A percentile compares a stretch with the other conserved stretches of the same genome.
Evolutionary conservation across 2,888 invertebrate genomes (phyloP).

Genomic region (Meghimatium bilineatum): DNA sequence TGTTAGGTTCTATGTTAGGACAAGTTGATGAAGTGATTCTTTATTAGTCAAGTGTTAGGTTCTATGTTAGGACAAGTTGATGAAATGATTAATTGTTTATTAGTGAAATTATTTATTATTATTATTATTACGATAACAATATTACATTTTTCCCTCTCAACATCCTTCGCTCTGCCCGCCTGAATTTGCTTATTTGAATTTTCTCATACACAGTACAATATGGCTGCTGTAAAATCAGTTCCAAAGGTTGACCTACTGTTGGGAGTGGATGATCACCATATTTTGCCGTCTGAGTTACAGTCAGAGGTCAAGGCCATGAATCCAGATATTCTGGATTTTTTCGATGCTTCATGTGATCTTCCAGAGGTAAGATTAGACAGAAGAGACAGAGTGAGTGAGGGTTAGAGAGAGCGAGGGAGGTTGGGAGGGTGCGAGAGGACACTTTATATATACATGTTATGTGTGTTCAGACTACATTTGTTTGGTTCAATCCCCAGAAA

Average conservation of each 20-base stretch:
- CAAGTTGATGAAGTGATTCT: too few species aligned
- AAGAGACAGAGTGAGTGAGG: neutral
- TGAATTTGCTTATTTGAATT: neutral
- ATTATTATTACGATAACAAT: too few species aligned
- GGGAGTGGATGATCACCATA: slow-evolving; percentile 34
- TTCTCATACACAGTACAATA: neutral
- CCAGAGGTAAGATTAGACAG: slow-evolving; percentile 24
- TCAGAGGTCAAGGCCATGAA: slow-evolving; percentile 8
- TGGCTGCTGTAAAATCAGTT: neutral
- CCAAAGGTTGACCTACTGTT: slow-evolving; percentile 36
- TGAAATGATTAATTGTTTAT: too few species aligned
- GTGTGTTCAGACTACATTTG: too few species aligned
- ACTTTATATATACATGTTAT: too few species aligned
- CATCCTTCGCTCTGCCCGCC: neutral
- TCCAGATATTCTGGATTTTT: slow-evolving; percentile 32
- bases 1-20: too few species aligned
- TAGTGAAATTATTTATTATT: too few species aligned
- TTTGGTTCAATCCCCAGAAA: too few species aligned
- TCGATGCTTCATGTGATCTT: slow-evolving; percentile 5
- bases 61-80: too few species aligned
- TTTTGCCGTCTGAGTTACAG: neutral
- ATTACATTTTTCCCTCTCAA: neutral
- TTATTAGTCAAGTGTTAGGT: too few species aligned
- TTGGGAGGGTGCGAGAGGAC: too few species aligned
- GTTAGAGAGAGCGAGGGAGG: too few species aligned